phyloP scores from a whole-genome alignment of 2,797 vertebrate species.

The Squalus acanthias region DNA sequence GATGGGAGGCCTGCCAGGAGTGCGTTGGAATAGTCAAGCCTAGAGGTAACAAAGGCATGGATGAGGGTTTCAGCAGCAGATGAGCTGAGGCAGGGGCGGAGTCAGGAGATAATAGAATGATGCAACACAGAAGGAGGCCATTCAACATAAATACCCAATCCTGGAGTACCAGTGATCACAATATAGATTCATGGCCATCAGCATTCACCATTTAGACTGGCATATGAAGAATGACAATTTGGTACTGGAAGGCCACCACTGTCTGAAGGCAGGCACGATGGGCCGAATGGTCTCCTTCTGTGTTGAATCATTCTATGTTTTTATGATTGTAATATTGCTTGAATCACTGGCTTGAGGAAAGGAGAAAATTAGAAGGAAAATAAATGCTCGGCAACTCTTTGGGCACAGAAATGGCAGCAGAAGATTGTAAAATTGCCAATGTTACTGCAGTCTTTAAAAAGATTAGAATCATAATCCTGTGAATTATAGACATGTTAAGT shows the following conservation, averaged over 20 bases:
- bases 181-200: background rate
- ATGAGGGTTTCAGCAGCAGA: no score
- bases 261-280: no score
- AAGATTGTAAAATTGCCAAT: background rate
- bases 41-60: no score
- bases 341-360: background rate
- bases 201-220: background rate
- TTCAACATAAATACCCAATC: background rate
- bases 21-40: no score
- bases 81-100: no score
- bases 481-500: constrained; percentile 2
- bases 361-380: background rate
- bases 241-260: background rate
- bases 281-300: no score
- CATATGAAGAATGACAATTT: background rate
- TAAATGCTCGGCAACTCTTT: background rate
- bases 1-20: no score
- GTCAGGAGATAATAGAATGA: no score
- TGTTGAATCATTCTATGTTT: no score
- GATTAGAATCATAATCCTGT: background rate
- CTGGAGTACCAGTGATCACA: background rate
- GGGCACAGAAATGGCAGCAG: background rate
- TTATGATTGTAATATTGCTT: background rate
- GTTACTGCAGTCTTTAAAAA: background rate
- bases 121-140: no score